Evolutionary conservation across 2,113 vertebrate species (phyloP), one percentile per base, ranked within the genome.

Genomic region (Clarias macrocephalus): DNA sequence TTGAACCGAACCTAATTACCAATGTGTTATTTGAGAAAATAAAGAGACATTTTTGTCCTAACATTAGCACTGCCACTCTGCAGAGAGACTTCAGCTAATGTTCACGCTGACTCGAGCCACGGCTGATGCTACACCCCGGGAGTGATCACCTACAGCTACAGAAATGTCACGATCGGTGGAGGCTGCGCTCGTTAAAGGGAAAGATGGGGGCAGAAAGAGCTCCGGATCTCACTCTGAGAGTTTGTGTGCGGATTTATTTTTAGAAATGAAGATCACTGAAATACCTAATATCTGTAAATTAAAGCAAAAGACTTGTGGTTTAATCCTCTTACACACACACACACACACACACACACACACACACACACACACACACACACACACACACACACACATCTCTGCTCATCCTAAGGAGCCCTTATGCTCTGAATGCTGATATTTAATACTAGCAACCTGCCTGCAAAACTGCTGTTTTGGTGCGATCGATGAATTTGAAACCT

Each of bases 121-220:
- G 57, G 79, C 33, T 81, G 62, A 62, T 3, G 57, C 30, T 37
- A 62, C 30, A 25, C 79, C 30, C 10, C 21, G 42, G 62, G 60
- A 65, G 25, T 9, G 59, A 30, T 52, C 60, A 12, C 75, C 84
- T 85, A 80, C 75, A 33, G 84, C 60, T 33, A 6, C n/a, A 37
- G 28, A 85, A 79, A 77, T 25, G 84, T 77, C 84, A 85, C 8
- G 10, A 56, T 80, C 28, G 23, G 52, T 62, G 33, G 56, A 85
- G 33, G 33, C 83, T 60, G 56, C 8, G 33, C 68, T 75, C 3
- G 54, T 73, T 73, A 57, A 60, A 12, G 23, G 30, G 23, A 23
- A 42, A 37, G 19, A 13, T 21, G 18, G 16, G 18, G 28, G 28
- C 54, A 59, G 54, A 80, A 59, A 80, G 54, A 59, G 77, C 52